Evolutionary conservation across 2,113 vertebrate genomes (phyloP), one percentile per base, ranked within the genome.

Genomic region (Corythoichthys intestinalis): DNA sequence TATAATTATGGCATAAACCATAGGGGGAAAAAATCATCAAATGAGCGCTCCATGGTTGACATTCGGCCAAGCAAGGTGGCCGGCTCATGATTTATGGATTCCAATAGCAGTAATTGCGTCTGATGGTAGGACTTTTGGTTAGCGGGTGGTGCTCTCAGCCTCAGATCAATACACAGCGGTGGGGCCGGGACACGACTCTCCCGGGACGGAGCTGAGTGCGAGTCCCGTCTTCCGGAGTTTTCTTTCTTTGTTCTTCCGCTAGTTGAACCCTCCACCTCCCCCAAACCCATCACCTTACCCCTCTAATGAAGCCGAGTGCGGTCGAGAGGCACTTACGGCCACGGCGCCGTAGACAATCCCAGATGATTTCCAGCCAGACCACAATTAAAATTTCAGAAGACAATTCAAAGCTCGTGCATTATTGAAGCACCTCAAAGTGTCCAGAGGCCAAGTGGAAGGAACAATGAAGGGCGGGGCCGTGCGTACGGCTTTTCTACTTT

Each of bases 311-410:
- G 65, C 80, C 71, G 15, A 46, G 41, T 70, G 77, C 82, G 62
- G 73, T 74, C 66, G 68, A 71, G 75, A 83, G 83, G 87, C 90
- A 91, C 85, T 89, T 88, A 85, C 37, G 15, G 73, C 75, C 72
- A 39, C 68, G 34, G 57, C 62, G 58, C 62, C 66, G 58, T 57
- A 50, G 54, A 6, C 34, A 71, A 77, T 83, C 81, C 46, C 85
- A 89, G 89, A 91, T 90, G 91, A 54, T 81, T 72, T 75, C 74
- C 86, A 86, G 87, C 61, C 86, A 69, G 83, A 76, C 75, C 84
- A 86, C 88, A 90, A 91, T 91, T 92, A 91, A 92, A 89, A 88
- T 91, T 89, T 87, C 73, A 90, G 83, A 86, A 78, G 79, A 84
- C 84, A 86, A 85, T 86, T 88, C 86, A 79, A 64, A 71, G 80